Conservation (phyloP, 2,888 invertebrate genomes). For the Acrocyrtus sp. region DNA sequence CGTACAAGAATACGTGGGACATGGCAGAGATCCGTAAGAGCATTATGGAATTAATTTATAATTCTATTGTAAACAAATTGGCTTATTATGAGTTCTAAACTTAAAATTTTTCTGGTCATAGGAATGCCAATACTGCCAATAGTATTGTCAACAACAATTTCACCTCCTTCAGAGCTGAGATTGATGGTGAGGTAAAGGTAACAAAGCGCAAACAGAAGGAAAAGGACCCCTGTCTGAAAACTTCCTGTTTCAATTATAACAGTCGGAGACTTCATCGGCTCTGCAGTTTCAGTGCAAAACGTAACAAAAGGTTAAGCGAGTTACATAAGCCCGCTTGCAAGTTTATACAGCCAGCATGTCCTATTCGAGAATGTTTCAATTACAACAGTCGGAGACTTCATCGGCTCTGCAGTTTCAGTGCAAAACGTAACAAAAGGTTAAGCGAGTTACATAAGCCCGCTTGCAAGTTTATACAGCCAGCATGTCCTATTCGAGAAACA, state of each 20-base stretch:
- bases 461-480: conserved; percentile 24
- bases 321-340: conserved; percentile 9
- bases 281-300: conserved; percentile 22
- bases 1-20: conserved; percentile 17
- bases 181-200: too few relatives aligned
- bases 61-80: too few relatives aligned
- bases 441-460: conserved; percentile 21
- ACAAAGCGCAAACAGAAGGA: too few relatives aligned
- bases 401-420: conserved; percentile 24
- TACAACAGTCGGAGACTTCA: conserved; percentile 16
- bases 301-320: conserved; percentile 19
- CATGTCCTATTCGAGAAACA: conserved; percentile 53
- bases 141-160: too few relatives aligned
- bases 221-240: too few relatives aligned
- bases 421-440: conserved; percentile 14
- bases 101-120: too few relatives aligned
- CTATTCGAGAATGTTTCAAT: conserved; percentile 47
- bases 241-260: conserved; percentile 12
- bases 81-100: too few relatives aligned
- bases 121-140: too few relatives aligned
- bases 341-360: conserved; percentile 37
- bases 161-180: too few relatives aligned
- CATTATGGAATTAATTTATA: too few relatives aligned
- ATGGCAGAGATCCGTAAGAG: background rate
- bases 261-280: conserved; percentile 18